phyloP scores from a whole-genome alignment of 2,797 vertebrate genomes.

The Anas bernieri region DNA sequence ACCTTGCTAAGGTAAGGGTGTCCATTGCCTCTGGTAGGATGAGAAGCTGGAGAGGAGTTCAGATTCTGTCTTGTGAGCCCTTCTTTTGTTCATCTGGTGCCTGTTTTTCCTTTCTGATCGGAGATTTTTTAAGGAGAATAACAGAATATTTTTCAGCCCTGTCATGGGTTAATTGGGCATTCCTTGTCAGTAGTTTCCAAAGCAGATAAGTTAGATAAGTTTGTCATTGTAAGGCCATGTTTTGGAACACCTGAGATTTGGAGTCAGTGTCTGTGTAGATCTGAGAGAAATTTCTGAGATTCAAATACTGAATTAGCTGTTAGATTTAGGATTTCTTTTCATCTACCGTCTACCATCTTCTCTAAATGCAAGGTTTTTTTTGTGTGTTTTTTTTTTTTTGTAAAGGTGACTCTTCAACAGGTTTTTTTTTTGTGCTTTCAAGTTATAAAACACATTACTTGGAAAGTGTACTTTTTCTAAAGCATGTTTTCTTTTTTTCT shows the following conservation, averaged over 20 bases:
- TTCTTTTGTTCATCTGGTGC: conserved; percentile 5
- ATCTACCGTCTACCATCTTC: background rate
- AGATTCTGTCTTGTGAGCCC: conserved; percentile 32
- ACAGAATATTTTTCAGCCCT: background rate
- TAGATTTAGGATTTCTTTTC: background rate
- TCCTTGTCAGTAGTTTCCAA: background rate
- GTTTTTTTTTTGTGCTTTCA: background rate
- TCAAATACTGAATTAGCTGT: background rate
- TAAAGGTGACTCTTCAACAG: background rate
- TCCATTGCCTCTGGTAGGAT: conserved; percentile 1
- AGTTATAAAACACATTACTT: background rate
- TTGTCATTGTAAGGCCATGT: background rate
- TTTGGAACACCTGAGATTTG: background rate
- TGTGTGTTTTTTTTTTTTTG: conserved; percentile 24
- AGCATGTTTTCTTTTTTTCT: background rate
- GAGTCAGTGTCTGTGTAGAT: background rate
- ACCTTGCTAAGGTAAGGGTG: background rate
- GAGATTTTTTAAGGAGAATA: background rate
- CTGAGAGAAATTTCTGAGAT: background rate
- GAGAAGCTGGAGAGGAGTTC: conserved; percentile 62
- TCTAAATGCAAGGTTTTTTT: background rate
- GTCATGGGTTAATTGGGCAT: background rate
- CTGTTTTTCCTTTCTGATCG: background rate
- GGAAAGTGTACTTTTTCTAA: background rate
- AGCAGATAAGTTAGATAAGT: background rate